Evolutionary conservation across 1,140 invertebrate species (phyloP), one percentile per base, ranked within the genome.

Genomic region (Calliphora vicina): DNA sequence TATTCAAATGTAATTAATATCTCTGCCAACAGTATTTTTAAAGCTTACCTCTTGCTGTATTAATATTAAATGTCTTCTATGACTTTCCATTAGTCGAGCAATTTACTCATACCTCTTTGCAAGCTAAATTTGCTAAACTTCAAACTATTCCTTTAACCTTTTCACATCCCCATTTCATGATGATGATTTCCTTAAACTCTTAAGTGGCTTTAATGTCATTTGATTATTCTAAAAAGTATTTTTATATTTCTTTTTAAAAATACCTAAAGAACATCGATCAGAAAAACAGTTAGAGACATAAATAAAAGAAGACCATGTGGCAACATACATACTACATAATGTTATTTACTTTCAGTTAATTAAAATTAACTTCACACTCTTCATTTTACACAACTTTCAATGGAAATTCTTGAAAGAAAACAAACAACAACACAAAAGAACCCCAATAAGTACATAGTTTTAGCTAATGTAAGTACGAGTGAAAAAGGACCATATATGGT

Each of bases 321-420:
- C 50, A 57, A 57, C n/a, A n/a, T n/a, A n/a, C n/a, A n/a, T n/a
- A n/a, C n/a, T n/a, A n/a, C n/a, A n/a, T 57, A 57, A 57, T 57
- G 50, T 57, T 67, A 67, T 67, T 67, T 67, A 67, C 61, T 67
- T 67, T 23, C 61, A 20, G 61, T 67, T 67, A 67, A 67, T 67
- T 67, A 67, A 67, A 67, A 67, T 67, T 67, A 67, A 67, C 20
- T 25, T 67, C 61, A 67, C 61, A 67, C 61, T 25, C 61, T 57
- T 57, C 50, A 67, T 67, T 20, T 23, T 67, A 23, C 35, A 67
- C 10, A 23, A 23, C 20, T 23, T 67, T 23, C 8, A 67, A 25
- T 67, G 20, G 61, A 67, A n/a, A 67, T 67, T 9, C 20, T 67
- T 25, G 5, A 67, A 67, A 67, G 61, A 6, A n/a, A 57, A 57